Base-by-base conservation (phyloP, 1,140 invertebrate genomes). In the Apocrypta bakeri region DNA sequence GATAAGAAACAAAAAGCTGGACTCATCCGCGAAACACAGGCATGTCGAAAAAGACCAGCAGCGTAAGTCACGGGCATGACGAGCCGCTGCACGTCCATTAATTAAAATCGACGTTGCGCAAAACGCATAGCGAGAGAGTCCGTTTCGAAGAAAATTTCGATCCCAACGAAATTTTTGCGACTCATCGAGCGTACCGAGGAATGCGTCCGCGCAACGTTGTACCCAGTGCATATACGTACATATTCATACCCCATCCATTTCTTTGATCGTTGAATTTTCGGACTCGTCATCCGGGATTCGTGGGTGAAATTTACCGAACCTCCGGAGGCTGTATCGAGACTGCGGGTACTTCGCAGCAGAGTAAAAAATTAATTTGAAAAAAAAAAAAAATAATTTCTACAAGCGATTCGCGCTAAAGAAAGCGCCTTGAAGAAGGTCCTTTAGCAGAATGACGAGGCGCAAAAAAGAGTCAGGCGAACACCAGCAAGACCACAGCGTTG, bases 401-500 rank as follows among this genome's bases (percentile, higher is more conserved):
- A n/a, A n/a, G n/a, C n/a, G n/a, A n/a, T n/a, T n/a, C n/a, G n/a
- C n/a, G n/a, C n/a, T n/a, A 21, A 56, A 56, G 48, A 56, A n/a
- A 56, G 48, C 48, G 12, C 12, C 3, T 24, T 7, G 7, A 56
- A 56, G 29, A 48, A 25, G 11, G 33, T 42, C 37, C 21, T 56
- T 63, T 40, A 27, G 27, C 40, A 85, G 86, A 86, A 83, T 87
- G 87, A 85, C 80, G 77, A 86, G 79, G 71, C 72, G 48, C 86
- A 76, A 85, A 37, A 81, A 61, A 76, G 84, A 42, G 33, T 48
- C 79, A 27, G n/a, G 27, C 83, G 63, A 29, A 29, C 12, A 14
- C 1, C 24, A 4, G 48, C 48, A 56, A 9, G 33, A 37, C 33
- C 9, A 37, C 33, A 9, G 2, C 2, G 33, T 37, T 2, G 33